Evolutionary conservation across 2,888 invertebrate species (phyloP).

Genomic region (Dynastes tityus): DNA sequence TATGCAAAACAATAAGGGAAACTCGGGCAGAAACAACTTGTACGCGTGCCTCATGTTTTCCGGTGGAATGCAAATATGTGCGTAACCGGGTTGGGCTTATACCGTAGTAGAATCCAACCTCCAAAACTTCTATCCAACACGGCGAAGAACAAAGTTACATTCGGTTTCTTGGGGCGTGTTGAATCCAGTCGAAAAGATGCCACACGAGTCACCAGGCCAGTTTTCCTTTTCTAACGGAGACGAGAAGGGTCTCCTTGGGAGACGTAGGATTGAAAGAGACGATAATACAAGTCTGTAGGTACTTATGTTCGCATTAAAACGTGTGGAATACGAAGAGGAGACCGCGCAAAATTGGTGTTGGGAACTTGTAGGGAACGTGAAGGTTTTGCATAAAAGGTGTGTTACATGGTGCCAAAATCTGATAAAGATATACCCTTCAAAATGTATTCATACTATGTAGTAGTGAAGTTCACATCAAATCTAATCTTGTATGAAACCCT

Average conservation of each 20-base stretch:
- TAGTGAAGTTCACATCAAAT: neutral
- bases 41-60: constrained; percentile 12
- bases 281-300: constrained; percentile 10
- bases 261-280: neutral
- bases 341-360: neutral
- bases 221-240: neutral
- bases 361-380: neutral
- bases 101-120: constrained; percentile 5
- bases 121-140: constrained; percentile 28
- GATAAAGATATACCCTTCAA: neutral
- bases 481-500: neutral
- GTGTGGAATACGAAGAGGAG: constrained; percentile 1
- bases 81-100: neutral
- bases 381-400: neutral
- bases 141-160: constrained; percentile 39
- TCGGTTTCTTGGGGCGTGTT: constrained; percentile 7
- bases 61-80: constrained; percentile 22
- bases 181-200: constrained; percentile 13
- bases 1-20: constrained; percentile 37
- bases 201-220: constrained; percentile 3
- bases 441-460: neutral
- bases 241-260: constrained; percentile 5
- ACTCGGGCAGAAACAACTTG: constrained; percentile 26
- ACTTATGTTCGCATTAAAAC: constrained; percentile 32
- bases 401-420: too few species aligned